Base-by-base conservation (phyloP, 2,888 invertebrate species). In the Augochlorella aurata region DNA sequence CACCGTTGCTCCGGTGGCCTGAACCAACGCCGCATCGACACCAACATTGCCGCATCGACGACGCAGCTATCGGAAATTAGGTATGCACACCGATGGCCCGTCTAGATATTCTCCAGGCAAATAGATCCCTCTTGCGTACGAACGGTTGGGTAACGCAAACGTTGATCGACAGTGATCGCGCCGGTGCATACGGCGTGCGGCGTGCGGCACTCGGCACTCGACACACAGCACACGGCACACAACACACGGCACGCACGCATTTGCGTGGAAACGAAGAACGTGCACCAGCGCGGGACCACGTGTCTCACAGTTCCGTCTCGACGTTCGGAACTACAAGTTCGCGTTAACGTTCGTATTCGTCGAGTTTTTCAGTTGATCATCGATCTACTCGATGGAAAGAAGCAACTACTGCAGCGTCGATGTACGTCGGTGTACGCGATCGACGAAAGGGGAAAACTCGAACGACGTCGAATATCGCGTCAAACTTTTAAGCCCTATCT, bases 41-140 rank as follows among this genome's bases (percentile, higher is more conserved):
- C 54, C 12, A 10, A 38, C 38, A 38, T 4, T 38, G 38, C 5
- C 7, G 38, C 12, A 21, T 58, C 21, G 7, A 24, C 24, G 8
- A 24, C 16, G 50, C 66, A 75, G 83, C 72, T 82, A 83, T 74
- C 78, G 29, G 68, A 74, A 72, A 83, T 78, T 82, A 82, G 47
- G 68, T 63, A 14, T 71, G 70, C 73, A 77, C 67, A 44, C 29
- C 54, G 76, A 47, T 58, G 2, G 24, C 44, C 65, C 76, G 50
- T 54, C 29, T 58, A 45, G 49, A 38, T 38, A 47, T 65, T 47
- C 54, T n/a, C 45, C 38, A 50, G 12, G 47, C 50, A 71, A 47
- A 63, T 79, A 68, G 68, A 71, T 49, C 67, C 16, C 10, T 14
- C 16, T 14, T 9, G 49, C 44, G 63, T 38, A 47, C 12, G 54